phyloP scores from a whole-genome alignment of 2,113 vertebrate species.

The Peromyscus californicus region DNA sequence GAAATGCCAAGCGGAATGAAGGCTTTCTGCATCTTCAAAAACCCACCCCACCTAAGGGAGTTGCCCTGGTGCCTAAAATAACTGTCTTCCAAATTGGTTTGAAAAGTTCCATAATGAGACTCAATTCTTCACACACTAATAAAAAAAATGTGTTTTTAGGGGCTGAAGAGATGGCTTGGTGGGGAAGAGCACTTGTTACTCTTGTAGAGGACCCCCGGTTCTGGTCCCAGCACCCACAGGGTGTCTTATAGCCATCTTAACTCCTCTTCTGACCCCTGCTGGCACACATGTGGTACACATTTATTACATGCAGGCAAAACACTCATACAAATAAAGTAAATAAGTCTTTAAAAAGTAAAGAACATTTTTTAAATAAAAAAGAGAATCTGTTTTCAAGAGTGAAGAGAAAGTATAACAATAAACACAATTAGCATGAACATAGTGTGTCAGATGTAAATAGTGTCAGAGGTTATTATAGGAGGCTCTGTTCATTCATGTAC shows the following conservation, averaged over 20 bases:
- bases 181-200: background rate
- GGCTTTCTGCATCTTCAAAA: constrained; percentile 47
- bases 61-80: background rate
- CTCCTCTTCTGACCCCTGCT: background rate
- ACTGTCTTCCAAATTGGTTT: background rate
- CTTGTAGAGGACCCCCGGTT: background rate
- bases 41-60: constrained; percentile 2
- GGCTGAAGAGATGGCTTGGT: background rate
- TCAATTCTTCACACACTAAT: background rate
- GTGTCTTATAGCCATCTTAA: background rate
- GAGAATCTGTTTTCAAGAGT: constrained; percentile 30
- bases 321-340: background rate
- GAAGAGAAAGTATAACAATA: background rate
- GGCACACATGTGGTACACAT: background rate
- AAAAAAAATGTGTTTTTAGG: background rate
- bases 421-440: background rate
- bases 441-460: background rate
- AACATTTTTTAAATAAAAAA: background rate
- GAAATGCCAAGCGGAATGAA: constrained; percentile 47
- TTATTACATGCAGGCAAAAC: background rate
- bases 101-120: background rate
- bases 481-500: background rate
- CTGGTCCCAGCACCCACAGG: background rate
- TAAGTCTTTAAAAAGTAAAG: background rate
- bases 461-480: background rate